Percentiles rank a stretch among this genome's conserved stretches.
Conservation (phyloP, 2,888 invertebrate species). For the Trilocha varians region DNA sequence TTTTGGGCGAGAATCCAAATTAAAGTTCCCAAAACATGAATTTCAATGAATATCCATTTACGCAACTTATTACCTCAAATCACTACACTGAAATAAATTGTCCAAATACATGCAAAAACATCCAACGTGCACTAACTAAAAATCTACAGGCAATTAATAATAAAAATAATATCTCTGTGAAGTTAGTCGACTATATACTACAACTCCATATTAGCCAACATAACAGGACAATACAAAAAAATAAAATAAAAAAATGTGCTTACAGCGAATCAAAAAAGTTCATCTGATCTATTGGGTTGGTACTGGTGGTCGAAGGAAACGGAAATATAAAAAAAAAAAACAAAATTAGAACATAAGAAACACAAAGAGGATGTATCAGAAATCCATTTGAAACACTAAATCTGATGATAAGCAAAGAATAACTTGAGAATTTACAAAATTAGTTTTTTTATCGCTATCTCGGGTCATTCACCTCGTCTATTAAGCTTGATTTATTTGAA, state of each 20-base stretch:
- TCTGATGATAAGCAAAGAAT: too few relatives aligned
- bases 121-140: background rate
- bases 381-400: too few relatives aligned
- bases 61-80: too few relatives aligned
- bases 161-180: background rate
- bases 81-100: too few relatives aligned
- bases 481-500: too few relatives aligned
- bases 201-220: slow-evolving; percentile 24
- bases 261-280: slow-evolving; percentile 73
- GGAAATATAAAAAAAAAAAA: slow-evolving; percentile 42
- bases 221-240: slow-evolving; percentile 16
- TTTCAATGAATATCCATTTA: too few relatives aligned
- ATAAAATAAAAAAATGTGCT: slow-evolving; percentile 42
- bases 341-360: slow-evolving; percentile 42
- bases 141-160: background rate
- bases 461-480: too few relatives aligned
- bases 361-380: too few relatives aligned
- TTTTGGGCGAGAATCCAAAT: too few relatives aligned
- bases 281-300: slow-evolving; percentile 72
- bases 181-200: slow-evolving; percentile 22
- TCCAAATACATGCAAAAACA: background rate
- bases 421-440: too few relatives aligned
- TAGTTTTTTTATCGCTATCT: too few relatives aligned
- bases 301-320: slow-evolving; percentile 40
- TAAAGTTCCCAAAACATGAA: too few relatives aligned